Base-by-base conservation (phyloP, 2,797 vertebrate genomes). In the Molossus alvarezi region DNA sequence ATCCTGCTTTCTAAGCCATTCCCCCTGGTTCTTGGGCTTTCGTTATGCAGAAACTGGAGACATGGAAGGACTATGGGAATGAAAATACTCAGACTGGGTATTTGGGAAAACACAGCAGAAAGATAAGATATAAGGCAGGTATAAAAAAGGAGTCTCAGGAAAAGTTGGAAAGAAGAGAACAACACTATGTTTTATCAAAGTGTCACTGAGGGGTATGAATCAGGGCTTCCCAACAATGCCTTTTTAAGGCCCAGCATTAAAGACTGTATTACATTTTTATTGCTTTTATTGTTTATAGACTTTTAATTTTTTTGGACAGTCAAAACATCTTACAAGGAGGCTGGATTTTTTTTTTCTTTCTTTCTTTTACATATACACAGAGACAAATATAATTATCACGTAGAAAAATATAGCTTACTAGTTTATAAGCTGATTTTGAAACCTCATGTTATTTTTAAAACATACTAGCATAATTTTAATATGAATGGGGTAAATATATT, bases 201-300 rank as follows among this genome's bases (percentile, higher is more conserved):
- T 62, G 12, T 57, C 55, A 62, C 55, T 14, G n/a, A 81, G 33
- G 9, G 4, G 72, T 48, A 67, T 84, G 76, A 92, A 72, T 73
- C 55, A 33, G 20, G 37, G 33, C 21, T 18, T 69, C 67, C 13
- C 73, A 65, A 87, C 18, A 15, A 14, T 87, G 45, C 27, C 88
- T 89, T 80, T 79, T 53, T 91, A 80, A 21, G 2, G 1, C 4
- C 64, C 29, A 29, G 14, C 62, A 27, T 62, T 81, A 76, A 83
- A 76, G 6, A 83, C 37, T 69, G 5, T 13, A 85, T 69, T 64
- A 17, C 0, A n/a, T n/a, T n/a, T n/a, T n/a, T n/a, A n/a, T n/a
- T n/a, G n/a, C n/a, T n/a, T 75, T 62, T 95, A 85, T 92, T 92
- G 48, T 55, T 76, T 95, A 91, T 57, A 62, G 48, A 55, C 1